Evolutionary conservation across 2,797 vertebrate species (phyloP).

Genomic region (Lacerta agilis): DNA sequence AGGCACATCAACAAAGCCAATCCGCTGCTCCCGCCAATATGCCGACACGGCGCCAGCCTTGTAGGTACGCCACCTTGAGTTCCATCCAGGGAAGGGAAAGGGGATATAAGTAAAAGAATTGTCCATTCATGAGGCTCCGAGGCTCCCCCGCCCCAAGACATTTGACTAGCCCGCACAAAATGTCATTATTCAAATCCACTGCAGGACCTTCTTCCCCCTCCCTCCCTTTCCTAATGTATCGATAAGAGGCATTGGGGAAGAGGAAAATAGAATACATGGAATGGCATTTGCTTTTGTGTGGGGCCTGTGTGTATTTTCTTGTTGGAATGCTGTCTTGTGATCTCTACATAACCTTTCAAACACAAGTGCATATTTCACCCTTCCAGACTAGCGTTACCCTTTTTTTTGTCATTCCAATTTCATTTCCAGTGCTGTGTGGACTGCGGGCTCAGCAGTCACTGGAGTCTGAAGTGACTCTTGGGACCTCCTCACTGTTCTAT

Average conservation of each 20-base stretch:
- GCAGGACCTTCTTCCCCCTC: background rate
- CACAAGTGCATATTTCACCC: conserved; percentile 80
- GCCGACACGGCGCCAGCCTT: background rate
- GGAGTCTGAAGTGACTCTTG: conserved; percentile 99
- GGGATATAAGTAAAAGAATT: background rate
- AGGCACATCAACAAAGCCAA: too few relatives aligned
- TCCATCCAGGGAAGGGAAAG: background rate
- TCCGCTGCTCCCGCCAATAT: too few relatives aligned
- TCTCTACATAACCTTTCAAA: conserved; percentile 82
- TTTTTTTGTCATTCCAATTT: conserved; percentile 99
- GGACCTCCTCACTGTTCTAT: conserved; percentile 99
- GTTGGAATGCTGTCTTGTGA: conserved; percentile 67
- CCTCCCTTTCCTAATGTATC: background rate
- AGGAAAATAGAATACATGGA: conserved; percentile 47
- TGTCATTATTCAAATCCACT: conserved; percentile 7
- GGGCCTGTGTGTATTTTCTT: conserved; percentile 45
- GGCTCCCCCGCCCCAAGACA: background rate
- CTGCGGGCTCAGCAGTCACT: conserved; percentile 97
- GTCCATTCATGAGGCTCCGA: fast-evolving
- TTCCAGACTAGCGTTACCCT: conserved; percentile 83
- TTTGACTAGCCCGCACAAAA: conserved; percentile 12
- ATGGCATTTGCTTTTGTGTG: conserved; percentile 34
- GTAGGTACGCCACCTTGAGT: background rate
- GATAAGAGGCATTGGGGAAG: background rate
- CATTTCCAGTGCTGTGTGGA: conserved; percentile 91